Evolutionary conservation across 1,140 invertebrate genomes (phyloP), one percentile per base, ranked within the genome.

Genomic region (Holcopasites calliopsidis): DNA sequence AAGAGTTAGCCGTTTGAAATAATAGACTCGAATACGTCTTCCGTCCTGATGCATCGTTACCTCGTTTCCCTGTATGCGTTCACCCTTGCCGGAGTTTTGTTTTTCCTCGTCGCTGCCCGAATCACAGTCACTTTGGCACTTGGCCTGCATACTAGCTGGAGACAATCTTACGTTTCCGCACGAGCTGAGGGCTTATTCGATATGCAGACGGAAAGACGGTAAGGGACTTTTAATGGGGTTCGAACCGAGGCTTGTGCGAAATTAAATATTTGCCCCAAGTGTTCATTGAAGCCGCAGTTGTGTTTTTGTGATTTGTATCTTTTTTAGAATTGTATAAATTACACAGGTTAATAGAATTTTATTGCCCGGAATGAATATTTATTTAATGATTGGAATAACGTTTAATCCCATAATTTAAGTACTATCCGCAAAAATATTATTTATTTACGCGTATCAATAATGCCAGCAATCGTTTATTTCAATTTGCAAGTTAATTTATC

Each of bases 21-120:
- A 76, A 75, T 77, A 77, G 60, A 80, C 68, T 71, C 31, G 60
- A 71, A 77, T 77, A 57, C 42, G 42, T 77, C 74, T 77, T 72
- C n/a, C 61, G 60, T 47, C 54, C 49, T 76, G 66, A 77, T 64
- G 52, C 64, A 40, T 58, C 54, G 55, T 52, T 72, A 47, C 60
- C 54, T 35, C 5, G 11, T 47, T 31, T 33, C 13, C 23, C 33
- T 61, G 61, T 58, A 66, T 66, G 33, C n/a, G 66, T 66, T 66
- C 58, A 33, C 21, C 33, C 11, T 3, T 23, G 70, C 8, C 18
- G 18, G 40, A 58, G 23, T 50, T 38, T 54, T 65, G 31, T 58
- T 50, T 50, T 28, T 49, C 11, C 11, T 23, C 18, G 7, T 40
- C 18, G 7, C 55, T 35, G 8, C 2, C 68, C 31, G 69, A 77